Evolutionary conservation across 2,888 invertebrate species (phyloP), one percentile per base, ranked within the genome.

Genomic region (Platerodrilus igneus): DNA sequence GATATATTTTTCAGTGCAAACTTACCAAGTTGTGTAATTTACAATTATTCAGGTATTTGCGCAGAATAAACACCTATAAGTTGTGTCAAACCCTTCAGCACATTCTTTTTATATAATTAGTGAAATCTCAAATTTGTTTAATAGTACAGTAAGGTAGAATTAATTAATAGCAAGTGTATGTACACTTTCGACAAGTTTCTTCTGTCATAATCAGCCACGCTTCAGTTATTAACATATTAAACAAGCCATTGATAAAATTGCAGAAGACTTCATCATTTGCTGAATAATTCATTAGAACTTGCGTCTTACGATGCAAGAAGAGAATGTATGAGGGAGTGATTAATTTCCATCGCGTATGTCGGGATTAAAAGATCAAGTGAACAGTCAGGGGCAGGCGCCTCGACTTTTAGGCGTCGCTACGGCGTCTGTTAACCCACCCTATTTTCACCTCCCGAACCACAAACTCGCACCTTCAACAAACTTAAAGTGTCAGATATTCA

Each of bases 361-460:
- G 64, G 65, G 66, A 68, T 67, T 67, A 67, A 67, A 63, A 67
- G 67, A 66, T 68, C 65, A 63, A 63, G 65, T 57, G 56, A 64
- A 62, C 64, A 62, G 64, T 59, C 61, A 62, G 66, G 59, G 64
- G 62, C 63, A 63, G 64, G 63, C 66, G 66, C 65, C 65, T 58
- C 64, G 64, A 62, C 63, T 59, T 58, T 59, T 62, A 59, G 67
- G 65, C 67, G 67, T 62, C 67, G 65, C 61, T 55, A 53, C 46
- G 53, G 56, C 56, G 55, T 53, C 57, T 54, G 50, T 48, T 45
- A 42, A 50, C 55, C 50, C 51, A 47, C 50, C 48, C 50, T 52
- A n/a, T 49, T 50, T 56, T 59, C 63, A 59, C 57, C 61, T 58
- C 54, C 53, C 49, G 46, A 40, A 48, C 51, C 56, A 55, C 40